Conservation (phyloP, 2,888 invertebrate species). For the Lordiphosa fenestrarum region DNA sequence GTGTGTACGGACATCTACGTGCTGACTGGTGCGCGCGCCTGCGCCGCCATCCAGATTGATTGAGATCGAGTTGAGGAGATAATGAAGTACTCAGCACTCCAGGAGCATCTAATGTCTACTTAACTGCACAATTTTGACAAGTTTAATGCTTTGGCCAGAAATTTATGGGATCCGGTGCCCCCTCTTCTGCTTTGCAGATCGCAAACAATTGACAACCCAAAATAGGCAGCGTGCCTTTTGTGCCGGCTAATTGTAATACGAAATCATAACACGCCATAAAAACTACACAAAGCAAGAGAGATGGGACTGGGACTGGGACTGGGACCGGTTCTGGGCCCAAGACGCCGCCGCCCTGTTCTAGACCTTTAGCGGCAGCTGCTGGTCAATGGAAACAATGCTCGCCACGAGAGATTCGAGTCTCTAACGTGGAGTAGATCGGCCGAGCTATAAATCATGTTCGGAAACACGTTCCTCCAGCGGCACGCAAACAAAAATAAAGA, state of each 20-base stretch:
- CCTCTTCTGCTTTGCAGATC: background rate
- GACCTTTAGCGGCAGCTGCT: constrained; percentile 46
- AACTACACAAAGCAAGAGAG: constrained; percentile 49
- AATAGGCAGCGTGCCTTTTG: constrained; percentile 63
- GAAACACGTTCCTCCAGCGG: constrained; percentile 55
- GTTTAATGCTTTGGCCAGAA: constrained; percentile 46
- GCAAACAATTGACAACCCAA: constrained; percentile 33
- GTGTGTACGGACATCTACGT: constrained; percentile 20
- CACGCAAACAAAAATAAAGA: constrained; percentile 11
- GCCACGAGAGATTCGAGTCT: constrained; percentile 18
- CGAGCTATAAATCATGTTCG: constrained; percentile 72
- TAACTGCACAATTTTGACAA: constrained; percentile 66
- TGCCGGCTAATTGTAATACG: constrained; percentile 68
- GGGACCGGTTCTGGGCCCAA: constrained; percentile 52
- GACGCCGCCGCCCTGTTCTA: constrained; percentile 6
- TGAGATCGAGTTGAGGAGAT: constrained; percentile 12
- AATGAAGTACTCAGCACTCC: constrained; percentile 57
- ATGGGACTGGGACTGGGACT: constrained; percentile 23
- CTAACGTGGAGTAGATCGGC: constrained; percentile 37
- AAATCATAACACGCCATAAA: constrained; percentile 72
- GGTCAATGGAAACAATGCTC: constrained; percentile 65
- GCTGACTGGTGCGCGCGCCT: constrained; percentile 1
- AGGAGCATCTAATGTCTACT: constrained; percentile 44
- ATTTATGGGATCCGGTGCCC: constrained; percentile 39
- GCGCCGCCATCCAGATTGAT: constrained; percentile 19